phyloP scores from a whole-genome alignment of 2,113 vertebrate genomes.

The Erythrolamprus reginae region DNA sequence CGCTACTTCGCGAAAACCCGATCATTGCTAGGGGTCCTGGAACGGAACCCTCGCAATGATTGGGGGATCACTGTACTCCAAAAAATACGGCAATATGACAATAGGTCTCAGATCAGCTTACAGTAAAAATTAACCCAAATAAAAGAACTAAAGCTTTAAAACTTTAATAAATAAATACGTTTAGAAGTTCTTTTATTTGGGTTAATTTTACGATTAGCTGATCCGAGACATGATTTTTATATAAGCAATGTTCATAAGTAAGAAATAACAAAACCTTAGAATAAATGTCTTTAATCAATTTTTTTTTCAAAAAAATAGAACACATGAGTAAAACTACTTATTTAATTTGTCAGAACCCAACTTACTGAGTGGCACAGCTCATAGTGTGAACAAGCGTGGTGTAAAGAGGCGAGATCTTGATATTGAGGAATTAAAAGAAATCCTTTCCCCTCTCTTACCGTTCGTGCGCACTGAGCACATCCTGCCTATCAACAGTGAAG shows the following conservation, averaged over 20 bases:
- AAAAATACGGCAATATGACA: neutral
- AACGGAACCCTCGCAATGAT: too few species aligned
- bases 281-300: neutral
- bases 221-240: neutral
- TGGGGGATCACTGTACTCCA: too few species aligned
- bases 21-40: too few species aligned
- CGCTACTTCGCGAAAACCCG: too few species aligned
- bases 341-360: conserved; percentile 84
- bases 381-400: conserved; percentile 97
- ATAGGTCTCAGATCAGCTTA: neutral
- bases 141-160: neutral
- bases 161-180: neutral
- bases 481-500: conserved; percentile 89
- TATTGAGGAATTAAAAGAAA: conserved; percentile 92
- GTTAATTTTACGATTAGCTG: neutral
- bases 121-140: neutral
- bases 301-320: neutral
- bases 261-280: neutral
- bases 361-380: conserved; percentile 93
- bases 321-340: conserved; percentile 9
- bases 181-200: neutral
- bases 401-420: conserved; percentile 96
- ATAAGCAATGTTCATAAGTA: neutral
- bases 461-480: conserved; percentile 94
- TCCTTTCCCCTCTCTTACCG: conserved; percentile 88